These are phyloP conservation scores for Belonocnema kinseyi DNA, from an alignment of 1,140 invertebrate genomes.

Conservation along the genomic window DNA sequence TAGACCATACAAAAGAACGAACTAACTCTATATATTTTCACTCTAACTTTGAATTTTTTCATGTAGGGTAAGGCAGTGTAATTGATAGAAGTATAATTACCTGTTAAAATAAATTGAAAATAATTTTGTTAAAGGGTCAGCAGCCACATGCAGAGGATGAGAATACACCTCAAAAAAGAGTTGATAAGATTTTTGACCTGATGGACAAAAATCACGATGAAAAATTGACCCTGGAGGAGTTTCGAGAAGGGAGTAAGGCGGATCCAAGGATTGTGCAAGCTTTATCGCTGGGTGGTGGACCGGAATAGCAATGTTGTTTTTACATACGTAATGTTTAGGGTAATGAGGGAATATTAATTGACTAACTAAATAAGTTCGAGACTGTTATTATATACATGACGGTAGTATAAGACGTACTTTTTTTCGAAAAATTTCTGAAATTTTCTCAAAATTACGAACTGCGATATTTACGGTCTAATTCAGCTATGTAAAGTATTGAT, in stretches of 20 bases:
- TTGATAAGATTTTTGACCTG: slow-evolving; percentile 98
- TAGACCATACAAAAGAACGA: no score
- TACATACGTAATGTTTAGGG: background rate
- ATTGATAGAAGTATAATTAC: no score
- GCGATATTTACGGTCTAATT: slow-evolving; percentile 8
- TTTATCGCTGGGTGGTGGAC: slow-evolving; percentile 84
- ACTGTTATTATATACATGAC: background rate
- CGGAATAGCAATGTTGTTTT: slow-evolving; percentile 23
- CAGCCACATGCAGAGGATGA: slow-evolving; percentile 93
- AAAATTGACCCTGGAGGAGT: slow-evolving; percentile 97
- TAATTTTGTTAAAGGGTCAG: slow-evolving; percentile 82
- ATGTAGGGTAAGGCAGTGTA: no score
- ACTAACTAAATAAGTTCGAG: background rate
- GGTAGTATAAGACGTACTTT: background rate
- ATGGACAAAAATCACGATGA: slow-evolving; percentile 99
- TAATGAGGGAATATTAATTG: background rate
- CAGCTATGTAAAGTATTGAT: slow-evolving; percentile 33
- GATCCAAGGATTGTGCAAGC: slow-evolving; percentile 99
- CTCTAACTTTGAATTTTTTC: no score
- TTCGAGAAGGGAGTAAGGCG: slow-evolving; percentile 98
- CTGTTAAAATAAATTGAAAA: background rate
- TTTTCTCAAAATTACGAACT: background rate
- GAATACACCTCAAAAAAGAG: slow-evolving; percentile 95
- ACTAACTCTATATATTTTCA: no score
- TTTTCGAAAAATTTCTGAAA: background rate